A percentile compares a stretch with the other conserved stretches of the same genome.
Evolutionary conservation across 2,888 invertebrate genomes (phyloP).

Genomic region (Drosophila putrida): DNA sequence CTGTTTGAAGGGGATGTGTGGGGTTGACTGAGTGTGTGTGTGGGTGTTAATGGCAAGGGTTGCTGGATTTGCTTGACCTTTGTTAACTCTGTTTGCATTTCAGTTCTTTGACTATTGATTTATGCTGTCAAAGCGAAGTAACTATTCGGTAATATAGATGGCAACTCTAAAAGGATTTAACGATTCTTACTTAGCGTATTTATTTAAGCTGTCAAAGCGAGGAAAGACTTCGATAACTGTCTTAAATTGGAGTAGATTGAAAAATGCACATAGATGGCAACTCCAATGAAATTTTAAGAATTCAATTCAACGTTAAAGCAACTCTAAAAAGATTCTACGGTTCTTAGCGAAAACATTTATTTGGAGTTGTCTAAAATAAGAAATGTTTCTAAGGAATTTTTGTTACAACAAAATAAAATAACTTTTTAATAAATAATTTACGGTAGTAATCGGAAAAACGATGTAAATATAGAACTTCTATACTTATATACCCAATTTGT

Average conservation of each 20-base stretch:
- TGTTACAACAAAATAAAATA: too few species aligned
- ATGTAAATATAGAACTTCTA: too few species aligned
- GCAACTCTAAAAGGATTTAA: constrained; percentile 7
- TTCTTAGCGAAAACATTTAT: too few species aligned
- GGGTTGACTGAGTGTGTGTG: constrained; percentile 19
- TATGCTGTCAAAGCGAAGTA: constrained; percentile 32
- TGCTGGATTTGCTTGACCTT: constrained; percentile 56
- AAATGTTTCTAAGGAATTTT: too few species aligned
- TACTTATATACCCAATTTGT: neutral
- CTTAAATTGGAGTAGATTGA: neutral
- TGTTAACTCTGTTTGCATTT: constrained; percentile 68
- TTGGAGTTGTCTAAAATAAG: too few species aligned
- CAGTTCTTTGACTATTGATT: constrained; percentile 53
- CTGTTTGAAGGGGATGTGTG: constrained; percentile 24
- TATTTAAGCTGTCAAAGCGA: constrained; percentile 2
- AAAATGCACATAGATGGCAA: neutral
- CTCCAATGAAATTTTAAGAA: too few species aligned
- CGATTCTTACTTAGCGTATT: neutral
- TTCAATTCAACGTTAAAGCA: too few species aligned
- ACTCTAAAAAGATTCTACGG: too few species aligned
- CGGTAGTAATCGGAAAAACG: too few species aligned
- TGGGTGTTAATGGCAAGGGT: constrained; percentile 54
- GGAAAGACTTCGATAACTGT: neutral
- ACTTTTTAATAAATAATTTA: too few species aligned
- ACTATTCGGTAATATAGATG: constrained; percentile 11